These are phyloP conservation scores for Elmis aenea DNA, from an alignment of 2,888 invertebrate species.

Conservation along the genomic window DNA sequence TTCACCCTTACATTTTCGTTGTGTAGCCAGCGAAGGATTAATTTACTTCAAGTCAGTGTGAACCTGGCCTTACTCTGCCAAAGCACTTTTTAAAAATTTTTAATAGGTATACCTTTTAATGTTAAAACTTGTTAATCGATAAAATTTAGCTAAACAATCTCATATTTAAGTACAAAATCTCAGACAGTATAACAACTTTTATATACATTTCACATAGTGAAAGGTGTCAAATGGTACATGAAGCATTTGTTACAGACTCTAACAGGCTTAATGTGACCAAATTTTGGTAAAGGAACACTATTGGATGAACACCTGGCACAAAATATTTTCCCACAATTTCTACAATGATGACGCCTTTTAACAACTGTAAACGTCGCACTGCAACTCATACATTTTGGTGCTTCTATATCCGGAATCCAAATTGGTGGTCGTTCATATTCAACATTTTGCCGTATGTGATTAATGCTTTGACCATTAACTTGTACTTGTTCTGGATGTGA, in stretches of 20 bases:
- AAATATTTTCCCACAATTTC: slow-evolving; percentile 96
- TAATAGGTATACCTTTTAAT: too few species aligned
- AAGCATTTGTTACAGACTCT: slow-evolving; percentile 91
- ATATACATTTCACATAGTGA: slow-evolving; percentile 48
- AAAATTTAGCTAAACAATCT: too few species aligned
- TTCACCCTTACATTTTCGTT: too few species aligned
- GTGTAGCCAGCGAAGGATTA: too few species aligned
- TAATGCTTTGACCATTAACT: slow-evolving; percentile 4
- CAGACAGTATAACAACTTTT: too few species aligned
- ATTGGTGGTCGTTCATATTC: slow-evolving; percentile 59
- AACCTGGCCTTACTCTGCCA: too few species aligned
- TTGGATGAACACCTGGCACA: slow-evolving; percentile 92
- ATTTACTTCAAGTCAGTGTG: too few species aligned
- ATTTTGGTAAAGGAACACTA: slow-evolving; percentile 87
- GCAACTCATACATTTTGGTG: slow-evolving; percentile 91
- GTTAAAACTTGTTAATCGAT: too few species aligned
- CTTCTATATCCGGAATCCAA: slow-evolving; percentile 94
- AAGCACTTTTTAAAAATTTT: too few species aligned
- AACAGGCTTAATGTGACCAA: slow-evolving; percentile 87
- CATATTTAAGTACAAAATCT: too few species aligned
- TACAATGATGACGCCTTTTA: slow-evolving; percentile 90
- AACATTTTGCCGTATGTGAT: slow-evolving; percentile 10
- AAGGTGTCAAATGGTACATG: slow-evolving; percentile 64
- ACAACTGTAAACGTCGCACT: slow-evolving; percentile 90
- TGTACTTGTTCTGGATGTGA: not conserved